Evolutionary conservation across 2,797 vertebrate genomes (phyloP).

Genomic region (Glossophaga mutica): DNA sequence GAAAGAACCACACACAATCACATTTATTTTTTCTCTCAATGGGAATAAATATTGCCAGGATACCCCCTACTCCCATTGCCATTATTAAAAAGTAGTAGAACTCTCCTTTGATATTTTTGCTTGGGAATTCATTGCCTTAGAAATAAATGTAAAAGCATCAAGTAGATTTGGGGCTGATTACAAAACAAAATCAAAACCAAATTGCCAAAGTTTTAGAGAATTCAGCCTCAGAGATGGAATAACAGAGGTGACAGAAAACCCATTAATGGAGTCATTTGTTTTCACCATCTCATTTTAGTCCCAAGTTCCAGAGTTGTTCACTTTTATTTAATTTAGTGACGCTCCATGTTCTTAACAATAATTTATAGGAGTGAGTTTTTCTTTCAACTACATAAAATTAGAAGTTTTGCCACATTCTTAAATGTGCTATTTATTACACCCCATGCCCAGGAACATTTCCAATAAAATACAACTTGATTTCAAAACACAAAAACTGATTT

Average conservation of each 20-base stretch:
- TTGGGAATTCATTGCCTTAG: neutral
- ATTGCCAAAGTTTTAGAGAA: neutral
- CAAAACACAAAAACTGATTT: neutral
- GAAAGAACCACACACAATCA: neutral
- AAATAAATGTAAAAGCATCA: constrained; percentile 9
- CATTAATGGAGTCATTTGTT: neutral
- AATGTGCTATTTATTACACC: constrained; percentile 9
- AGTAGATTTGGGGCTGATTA: neutral
- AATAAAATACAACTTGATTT: neutral
- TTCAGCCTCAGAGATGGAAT: neutral
- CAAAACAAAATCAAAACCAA: constrained; percentile 46
- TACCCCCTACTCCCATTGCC: neutral
- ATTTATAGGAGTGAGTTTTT: neutral
- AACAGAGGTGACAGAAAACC: neutral
- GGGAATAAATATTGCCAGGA: neutral
- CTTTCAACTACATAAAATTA: constrained; percentile 2
- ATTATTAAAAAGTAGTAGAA: constrained; percentile 12
- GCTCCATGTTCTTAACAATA: neutral
- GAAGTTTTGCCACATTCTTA: neutral
- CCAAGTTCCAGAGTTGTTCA: neutral
- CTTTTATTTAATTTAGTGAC: constrained; percentile 8
- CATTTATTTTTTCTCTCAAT: neutral
- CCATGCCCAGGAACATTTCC: neutral
- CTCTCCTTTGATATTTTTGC: neutral
- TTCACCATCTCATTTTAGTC: neutral